Conservation (phyloP, 1,140 invertebrate genomes). For the Aplysia californica region DNA sequence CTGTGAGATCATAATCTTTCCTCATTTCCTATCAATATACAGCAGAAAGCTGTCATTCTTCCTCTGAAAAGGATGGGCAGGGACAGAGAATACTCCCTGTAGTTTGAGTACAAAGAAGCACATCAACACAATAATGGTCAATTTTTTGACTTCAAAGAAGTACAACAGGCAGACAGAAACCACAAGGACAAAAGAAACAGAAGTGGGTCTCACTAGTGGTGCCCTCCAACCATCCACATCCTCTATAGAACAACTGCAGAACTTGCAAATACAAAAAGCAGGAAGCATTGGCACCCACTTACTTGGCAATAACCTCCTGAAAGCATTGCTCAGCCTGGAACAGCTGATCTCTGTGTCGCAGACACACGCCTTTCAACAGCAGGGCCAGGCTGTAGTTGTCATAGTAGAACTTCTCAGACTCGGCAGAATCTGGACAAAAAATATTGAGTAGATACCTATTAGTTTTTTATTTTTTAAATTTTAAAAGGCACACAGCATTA, state of each 20-base stretch:
- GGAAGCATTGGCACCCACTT: slow-evolving; percentile 34
- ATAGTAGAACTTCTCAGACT: slow-evolving; percentile 69
- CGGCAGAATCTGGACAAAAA: slow-evolving; percentile 48
- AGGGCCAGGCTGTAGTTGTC: slow-evolving; percentile 85
- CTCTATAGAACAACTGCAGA: background rate
- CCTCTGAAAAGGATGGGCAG: too few relatives aligned
- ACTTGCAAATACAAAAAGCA: background rate
- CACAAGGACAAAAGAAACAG: too few relatives aligned
- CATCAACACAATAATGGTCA: too few relatives aligned
- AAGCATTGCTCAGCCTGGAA: slow-evolving; percentile 83
- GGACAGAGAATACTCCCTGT: too few relatives aligned
- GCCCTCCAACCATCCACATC: background rate
- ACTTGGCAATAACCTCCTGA: slow-evolving; percentile 72
- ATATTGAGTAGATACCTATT: background rate
- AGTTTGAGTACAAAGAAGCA: too few relatives aligned
- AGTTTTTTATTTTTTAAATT: background rate
- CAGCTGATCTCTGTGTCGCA: slow-evolving; percentile 79
- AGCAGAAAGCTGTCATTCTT: too few relatives aligned
- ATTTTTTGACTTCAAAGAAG: too few relatives aligned
- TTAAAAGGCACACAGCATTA: background rate
- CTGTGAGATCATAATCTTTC: too few relatives aligned
- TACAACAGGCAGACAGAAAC: too few relatives aligned
- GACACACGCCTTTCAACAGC: slow-evolving; percentile 85
- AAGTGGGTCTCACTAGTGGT: too few relatives aligned
- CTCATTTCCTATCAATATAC: too few relatives aligned